Conservation (phyloP, 2,888 invertebrate genomes). For the Amiota minor region DNA sequence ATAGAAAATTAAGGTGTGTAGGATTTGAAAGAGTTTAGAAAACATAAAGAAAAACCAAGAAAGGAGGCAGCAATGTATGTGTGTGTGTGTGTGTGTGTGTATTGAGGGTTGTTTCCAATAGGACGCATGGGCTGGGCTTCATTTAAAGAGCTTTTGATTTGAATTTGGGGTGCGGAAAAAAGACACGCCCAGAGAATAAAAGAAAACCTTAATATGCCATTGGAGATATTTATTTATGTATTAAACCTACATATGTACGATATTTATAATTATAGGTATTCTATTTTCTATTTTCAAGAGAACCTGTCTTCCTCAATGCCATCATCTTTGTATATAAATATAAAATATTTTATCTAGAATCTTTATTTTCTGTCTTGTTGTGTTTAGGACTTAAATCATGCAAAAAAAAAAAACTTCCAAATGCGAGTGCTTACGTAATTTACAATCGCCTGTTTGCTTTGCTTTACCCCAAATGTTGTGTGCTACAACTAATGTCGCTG, state of each 20-base stretch:
- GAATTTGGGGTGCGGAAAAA: slow-evolving; percentile 2
- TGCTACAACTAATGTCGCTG: background rate
- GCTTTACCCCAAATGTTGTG: background rate
- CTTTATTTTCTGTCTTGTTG: too few relatives aligned
- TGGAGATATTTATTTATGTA: too few relatives aligned
- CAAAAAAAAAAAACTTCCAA: too few relatives aligned
- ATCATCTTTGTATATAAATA: background rate
- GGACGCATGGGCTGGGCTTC: background rate
- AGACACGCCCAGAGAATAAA: background rate
- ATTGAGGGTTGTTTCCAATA: slow-evolving; percentile 61
- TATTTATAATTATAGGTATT: background rate
- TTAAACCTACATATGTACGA: too few relatives aligned
- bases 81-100: slow-evolving; percentile 30
- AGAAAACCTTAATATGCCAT: background rate
- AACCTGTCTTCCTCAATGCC: too few relatives aligned
- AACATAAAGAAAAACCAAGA: slow-evolving; percentile 44
- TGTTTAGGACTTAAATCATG: too few relatives aligned
- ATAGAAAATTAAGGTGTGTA: slow-evolving; percentile 1
- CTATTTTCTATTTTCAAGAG: too few relatives aligned
- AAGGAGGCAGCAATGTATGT: slow-evolving; percentile 21
- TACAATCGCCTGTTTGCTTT: background rate
- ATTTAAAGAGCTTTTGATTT: background rate
- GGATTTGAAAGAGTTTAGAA: background rate
- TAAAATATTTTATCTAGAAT: too few relatives aligned
- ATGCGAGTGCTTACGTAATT: slow-evolving; percentile 11